phyloP scores from a whole-genome alignment of 2,113 vertebrate genomes.

The Sander lucioperca region DNA sequence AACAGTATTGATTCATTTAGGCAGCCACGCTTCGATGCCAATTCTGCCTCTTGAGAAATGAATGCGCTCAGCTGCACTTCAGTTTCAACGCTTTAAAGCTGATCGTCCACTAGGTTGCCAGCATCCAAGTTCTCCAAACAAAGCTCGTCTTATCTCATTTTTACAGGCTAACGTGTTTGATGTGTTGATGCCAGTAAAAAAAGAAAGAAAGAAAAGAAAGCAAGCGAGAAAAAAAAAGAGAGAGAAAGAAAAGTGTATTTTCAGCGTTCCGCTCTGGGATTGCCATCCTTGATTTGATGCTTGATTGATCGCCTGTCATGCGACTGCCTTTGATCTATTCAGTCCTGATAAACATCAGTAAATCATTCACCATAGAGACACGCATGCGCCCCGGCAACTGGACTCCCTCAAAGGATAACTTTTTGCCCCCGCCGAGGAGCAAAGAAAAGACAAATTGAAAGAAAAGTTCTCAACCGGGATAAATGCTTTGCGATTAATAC shows the following conservation, averaged over 20 bases:
- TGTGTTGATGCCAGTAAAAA: conserved; percentile 45
- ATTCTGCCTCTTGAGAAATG: conserved; percentile 26
- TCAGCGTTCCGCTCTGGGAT: conserved; percentile 79
- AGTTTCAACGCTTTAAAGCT: conserved; percentile 46
- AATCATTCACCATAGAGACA: conserved; percentile 84
- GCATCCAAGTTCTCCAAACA: conserved; percentile 66
- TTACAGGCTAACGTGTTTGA: conserved; percentile 54
- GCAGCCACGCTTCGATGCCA: conserved; percentile 38
- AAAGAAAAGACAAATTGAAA: conserved; percentile 79
- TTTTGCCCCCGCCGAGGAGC: conserved; percentile 72
- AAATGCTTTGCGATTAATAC: conserved; percentile 80
- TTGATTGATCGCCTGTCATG: conserved; percentile 89
- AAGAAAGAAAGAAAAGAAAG: conserved; percentile 31
- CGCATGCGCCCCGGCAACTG: conserved; percentile 80
- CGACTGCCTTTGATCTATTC: conserved; percentile 87
- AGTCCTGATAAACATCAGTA: conserved; percentile 88
- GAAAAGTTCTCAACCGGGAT: conserved; percentile 80
- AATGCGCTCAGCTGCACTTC: conserved; percentile 46
- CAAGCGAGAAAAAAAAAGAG: neutral
- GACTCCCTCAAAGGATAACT: conserved; percentile 76
- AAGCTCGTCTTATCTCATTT: conserved; percentile 61
- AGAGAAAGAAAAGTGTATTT: conserved; percentile 65
- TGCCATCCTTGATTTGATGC: conserved; percentile 88
- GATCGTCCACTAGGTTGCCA: conserved; percentile 46
- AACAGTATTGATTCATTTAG: conserved; percentile 43